Base-by-base conservation (phyloP, 2,888 invertebrate genomes). In the Tipula confusa region DNA sequence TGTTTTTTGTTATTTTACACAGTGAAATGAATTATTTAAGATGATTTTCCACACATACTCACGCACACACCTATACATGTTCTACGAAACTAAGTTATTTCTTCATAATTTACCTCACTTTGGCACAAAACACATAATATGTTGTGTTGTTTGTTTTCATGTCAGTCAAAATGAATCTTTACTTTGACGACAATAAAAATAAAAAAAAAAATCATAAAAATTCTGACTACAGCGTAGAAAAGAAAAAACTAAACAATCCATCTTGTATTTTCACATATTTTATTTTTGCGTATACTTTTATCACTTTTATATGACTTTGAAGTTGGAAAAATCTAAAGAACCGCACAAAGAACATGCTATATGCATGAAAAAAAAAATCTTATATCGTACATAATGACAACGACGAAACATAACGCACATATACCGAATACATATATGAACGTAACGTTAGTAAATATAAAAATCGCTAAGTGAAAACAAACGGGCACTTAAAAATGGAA, bases 401-500 rank as follows among this genome's bases (percentile, higher is more conserved):
- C 43, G 24, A 24, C 24, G 7, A 3, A 5, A 43, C 15, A 15
- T 43, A 43, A 43, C 36, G 36, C n/a, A 38, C n/a, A 38, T 38
- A 38, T 38, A 33, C 38, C 38, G 38, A 6, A 33, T 38, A 38
- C 31, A 38, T 38, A 33, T 33, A 38, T 13, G 38, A 38, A 13
- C 13, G 38, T 38, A 38, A 13, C 31, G 4, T n/a, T n/a, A n/a
- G n/a, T n/a, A 13, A 9, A 24, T 18, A 4, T 80, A 80, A 80
- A 80, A 80, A 80, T 29, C 80, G 80, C 80, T 80, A 80, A 80
- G 80, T 80, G 80, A 80, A 80, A 80, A 80, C 80, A 80, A 80
- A 80, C 80, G 80, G 80, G 80, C 80, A 80, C 80, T 80, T 80
- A 80, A 80, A 29, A n/a, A 15, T 29, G 80, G 31, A 80, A 80